Percentiles rank a stretch among this genome's conserved stretches.
Conservation (phyloP, 2,888 invertebrate species). For the Alloplasta piceator region DNA sequence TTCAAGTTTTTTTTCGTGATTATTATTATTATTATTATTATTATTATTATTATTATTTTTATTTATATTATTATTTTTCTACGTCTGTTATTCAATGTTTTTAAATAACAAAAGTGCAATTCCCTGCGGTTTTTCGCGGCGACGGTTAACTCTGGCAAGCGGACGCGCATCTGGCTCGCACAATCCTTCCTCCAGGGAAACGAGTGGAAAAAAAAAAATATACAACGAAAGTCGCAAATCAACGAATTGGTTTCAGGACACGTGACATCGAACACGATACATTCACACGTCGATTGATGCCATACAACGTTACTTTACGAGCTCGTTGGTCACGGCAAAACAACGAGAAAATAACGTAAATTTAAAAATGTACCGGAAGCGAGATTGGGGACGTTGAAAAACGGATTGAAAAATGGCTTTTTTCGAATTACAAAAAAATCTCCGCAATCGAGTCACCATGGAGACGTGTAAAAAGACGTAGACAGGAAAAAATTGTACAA, state of each 20-base stretch:
- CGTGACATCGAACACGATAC: constrained; percentile 52
- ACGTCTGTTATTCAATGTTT: no score
- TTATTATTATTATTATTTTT: no score
- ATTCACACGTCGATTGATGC: constrained; percentile 54
- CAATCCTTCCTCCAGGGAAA: no score
- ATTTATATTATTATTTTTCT: no score
- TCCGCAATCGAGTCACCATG: no score
- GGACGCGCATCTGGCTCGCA: constrained; percentile 32
- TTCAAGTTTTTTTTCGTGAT: no score
- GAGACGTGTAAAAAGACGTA: no score
- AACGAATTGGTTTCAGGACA: constrained; percentile 48
- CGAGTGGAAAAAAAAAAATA: neutral
- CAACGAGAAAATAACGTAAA: neutral
- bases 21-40: no score
- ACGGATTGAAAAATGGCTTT: neutral
- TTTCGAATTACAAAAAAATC: no score
- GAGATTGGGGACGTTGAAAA: neutral
- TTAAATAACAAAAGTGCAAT: neutral
- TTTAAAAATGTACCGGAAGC: neutral
- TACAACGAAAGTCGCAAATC: constrained; percentile 55
- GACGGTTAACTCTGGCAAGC: constrained; percentile 29
- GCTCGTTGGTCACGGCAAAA: constrained; percentile 40
- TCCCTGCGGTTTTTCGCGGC: constrained; percentile 39
- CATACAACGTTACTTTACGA: constrained; percentile 38
- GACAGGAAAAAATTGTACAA: no score